Base-by-base conservation (phyloP, 2,888 invertebrate genomes). In the Cyrtodaria siliqua region DNA sequence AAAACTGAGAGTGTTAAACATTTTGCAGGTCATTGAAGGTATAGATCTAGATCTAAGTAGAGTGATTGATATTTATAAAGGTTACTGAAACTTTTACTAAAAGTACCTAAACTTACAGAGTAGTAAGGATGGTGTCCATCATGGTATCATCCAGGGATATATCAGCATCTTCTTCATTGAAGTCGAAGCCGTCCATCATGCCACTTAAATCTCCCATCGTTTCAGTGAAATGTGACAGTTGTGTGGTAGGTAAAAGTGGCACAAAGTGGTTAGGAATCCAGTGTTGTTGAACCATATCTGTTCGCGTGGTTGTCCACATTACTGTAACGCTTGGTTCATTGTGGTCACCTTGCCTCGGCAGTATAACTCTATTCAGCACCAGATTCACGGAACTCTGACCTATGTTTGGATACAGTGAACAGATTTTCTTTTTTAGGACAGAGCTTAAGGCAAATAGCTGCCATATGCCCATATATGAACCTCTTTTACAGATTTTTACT, bases 261-360 rank as follows among this genome's bases (percentile, higher is more conserved):
- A 60, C 68, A 52, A 60, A 68, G 68, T 68, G 68, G 68, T 77
- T 72, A 12, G 71, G 77, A 12, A 72, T 53, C 77, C 77, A 71
- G 24, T 77, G 16, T 9, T 67, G 29, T 52, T 56, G 42, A 59
- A 23, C 55, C 71, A 72, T 72, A 68, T 77, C 71, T 27, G 29
- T 67, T 68, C 71, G 33, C n/a, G 63, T 72, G 38, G 63, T 49
- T 55, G 64, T 64, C 77, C 77, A 77, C 69, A 77, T 72, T 68
- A 68, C 42, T 59, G 68, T 68, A 68, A 68, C 68, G 49, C 57
- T 67, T 67, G 55, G 50, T 57, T 67, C 67, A 60, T 33, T 60
- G 47, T 59, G 49, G 59, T 60, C 59, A 59, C 60, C 68, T 60
- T 59, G 59, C 68, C 68, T 68, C 16, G 68, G 60, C 33, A 60